Evolutionary conservation across 1,140 invertebrate genomes (phyloP).

Genomic region (Trichoplusia ni): DNA sequence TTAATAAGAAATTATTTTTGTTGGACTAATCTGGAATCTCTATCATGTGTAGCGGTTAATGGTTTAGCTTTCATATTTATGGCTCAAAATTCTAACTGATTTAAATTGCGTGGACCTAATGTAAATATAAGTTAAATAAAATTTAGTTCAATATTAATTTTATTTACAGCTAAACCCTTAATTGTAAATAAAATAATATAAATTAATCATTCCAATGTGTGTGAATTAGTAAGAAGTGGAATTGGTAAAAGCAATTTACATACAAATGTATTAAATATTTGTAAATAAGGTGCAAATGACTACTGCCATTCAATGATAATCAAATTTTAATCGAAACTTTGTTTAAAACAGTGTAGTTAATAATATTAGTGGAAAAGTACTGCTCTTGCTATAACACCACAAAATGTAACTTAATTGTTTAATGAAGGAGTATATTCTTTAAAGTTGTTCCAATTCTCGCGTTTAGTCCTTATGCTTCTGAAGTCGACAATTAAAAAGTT

Average conservation of each 20-base stretch:
- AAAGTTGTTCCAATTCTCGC: not conserved
- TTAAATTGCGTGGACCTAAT: conserved; percentile 41
- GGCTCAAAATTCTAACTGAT: conserved; percentile 36
- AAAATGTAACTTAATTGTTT: conserved; percentile 38
- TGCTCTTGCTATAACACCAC: conserved; percentile 65
- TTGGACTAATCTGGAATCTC: conserved; percentile 23
- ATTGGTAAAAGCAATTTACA: conserved; percentile 52
- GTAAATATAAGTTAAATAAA: conserved; percentile 40
- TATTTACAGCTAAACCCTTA: conserved; percentile 40
- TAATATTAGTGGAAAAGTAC: conserved; percentile 55
- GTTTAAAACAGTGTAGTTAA: conserved; percentile 39
- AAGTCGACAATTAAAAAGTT: too few species aligned
- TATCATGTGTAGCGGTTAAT: conserved; percentile 1
- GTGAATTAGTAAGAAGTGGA: conserved; percentile 52
- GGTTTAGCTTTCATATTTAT: conserved; percentile 21
- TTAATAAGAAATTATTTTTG: conserved; percentile 9
- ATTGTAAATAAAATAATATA: conserved; percentile 46
- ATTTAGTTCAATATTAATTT: conserved; percentile 29
- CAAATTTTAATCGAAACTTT: conserved; percentile 36
- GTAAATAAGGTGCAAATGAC: conserved; percentile 63
- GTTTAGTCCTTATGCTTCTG: not conserved
- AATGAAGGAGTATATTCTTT: conserved; percentile 8
- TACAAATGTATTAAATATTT: conserved; percentile 46
- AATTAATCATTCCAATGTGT: conserved; percentile 70
- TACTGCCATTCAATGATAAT: conserved; percentile 65